phyloP scores from a whole-genome alignment of 2,113 vertebrate species.

The Grammomys dolichurus region DNA sequence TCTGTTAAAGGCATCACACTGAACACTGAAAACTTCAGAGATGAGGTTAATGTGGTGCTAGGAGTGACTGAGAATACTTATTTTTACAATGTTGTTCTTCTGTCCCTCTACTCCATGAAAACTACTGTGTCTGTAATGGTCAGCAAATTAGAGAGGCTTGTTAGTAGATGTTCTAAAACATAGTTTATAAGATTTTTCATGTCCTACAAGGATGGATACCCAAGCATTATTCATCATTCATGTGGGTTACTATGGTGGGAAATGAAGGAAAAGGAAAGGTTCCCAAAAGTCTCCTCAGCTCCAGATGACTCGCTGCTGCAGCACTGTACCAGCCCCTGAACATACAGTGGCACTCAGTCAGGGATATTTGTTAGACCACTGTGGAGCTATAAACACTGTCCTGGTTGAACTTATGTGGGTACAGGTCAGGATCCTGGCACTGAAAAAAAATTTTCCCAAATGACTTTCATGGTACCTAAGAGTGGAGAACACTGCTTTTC shows the following conservation, averaged over 20 bases:
- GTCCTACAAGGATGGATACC: not conserved
- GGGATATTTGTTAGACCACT: not conserved
- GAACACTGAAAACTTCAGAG: not conserved
- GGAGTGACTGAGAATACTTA: not conserved
- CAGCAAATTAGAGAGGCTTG: constrained; percentile 15
- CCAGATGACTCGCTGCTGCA: constrained; percentile 33
- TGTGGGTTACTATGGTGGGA: not conserved
- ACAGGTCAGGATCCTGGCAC: not conserved
- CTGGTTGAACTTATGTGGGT: not conserved
- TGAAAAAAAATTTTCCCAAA: not conserved
- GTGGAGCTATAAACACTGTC: not conserved
- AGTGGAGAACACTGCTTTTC: not conserved
- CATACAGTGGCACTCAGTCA: not conserved
- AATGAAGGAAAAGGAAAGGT: constrained; percentile 49
- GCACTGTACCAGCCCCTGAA: not conserved
- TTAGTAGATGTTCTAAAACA: not conserved
- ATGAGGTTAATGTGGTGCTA: not conserved
- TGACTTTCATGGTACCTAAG: not conserved
- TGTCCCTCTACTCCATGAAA: not conserved
- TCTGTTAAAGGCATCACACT: not conserved
- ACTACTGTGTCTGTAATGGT: not conserved
- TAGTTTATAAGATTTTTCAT: not conserved
- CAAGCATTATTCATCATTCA: constrained; percentile 24
- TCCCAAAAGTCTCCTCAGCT: constrained; percentile 9
- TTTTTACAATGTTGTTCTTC: not conserved